A percentile compares a stretch with the other conserved stretches of the same genome.
phyloP scores from a whole-genome alignment of 2,797 vertebrate species.

The Rhincodon typus region DNA sequence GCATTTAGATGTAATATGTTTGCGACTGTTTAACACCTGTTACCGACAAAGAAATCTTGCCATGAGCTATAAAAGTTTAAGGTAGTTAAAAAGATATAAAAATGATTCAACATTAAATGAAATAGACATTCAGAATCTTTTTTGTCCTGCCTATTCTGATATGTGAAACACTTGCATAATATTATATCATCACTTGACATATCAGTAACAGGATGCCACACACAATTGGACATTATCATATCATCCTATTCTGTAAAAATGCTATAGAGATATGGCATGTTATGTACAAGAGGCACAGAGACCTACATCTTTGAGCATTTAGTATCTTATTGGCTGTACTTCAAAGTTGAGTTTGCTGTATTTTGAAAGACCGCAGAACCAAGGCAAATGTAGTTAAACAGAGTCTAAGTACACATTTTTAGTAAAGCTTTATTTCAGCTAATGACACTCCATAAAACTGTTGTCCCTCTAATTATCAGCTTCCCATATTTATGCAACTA shows the following conservation, averaged over 20 bases:
- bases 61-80: background rate
- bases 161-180: background rate
- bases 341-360: background rate
- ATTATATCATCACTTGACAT: background rate
- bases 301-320: background rate
- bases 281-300: background rate
- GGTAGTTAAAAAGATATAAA: background rate
- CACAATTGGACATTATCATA: background rate
- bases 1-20: background rate
- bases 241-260: background rate
- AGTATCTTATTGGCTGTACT: background rate
- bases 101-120: background rate
- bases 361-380: background rate
- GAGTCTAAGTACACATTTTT: no score
- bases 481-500: no score
- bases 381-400: no score
- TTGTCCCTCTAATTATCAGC: no score
- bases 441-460: no score
- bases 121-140: background rate
- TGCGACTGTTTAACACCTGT: background rate
- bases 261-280: background rate
- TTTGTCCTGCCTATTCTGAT: background rate
- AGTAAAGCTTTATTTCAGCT: no score
- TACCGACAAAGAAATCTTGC: background rate
- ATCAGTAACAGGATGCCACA: conserved; percentile 1